Evolutionary conservation across 1,140 invertebrate species (phyloP).

Genomic region (Neodiprion fabricii): DNA sequence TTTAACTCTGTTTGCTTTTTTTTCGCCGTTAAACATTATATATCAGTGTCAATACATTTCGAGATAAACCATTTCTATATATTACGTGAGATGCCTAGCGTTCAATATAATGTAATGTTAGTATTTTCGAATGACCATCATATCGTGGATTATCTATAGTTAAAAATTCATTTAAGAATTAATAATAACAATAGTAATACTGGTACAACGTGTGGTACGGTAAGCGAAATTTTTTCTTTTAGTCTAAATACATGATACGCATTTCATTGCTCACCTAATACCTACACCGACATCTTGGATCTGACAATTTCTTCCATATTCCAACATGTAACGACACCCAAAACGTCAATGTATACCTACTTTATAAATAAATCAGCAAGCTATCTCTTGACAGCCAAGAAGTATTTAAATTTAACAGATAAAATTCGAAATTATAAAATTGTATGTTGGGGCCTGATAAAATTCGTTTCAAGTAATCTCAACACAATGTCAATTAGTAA

Average conservation of each 20-base stretch:
- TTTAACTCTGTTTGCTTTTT: not conserved
- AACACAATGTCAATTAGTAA: no score
- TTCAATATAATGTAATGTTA: not conserved
- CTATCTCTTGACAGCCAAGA: no score
- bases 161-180: constrained; percentile 15
- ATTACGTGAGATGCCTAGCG: not conserved
- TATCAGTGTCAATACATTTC: not conserved
- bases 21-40: not conserved
- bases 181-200: constrained; percentile 56
- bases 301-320: not conserved
- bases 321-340: not conserved
- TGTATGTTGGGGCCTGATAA: not conserved
- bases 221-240: constrained; percentile 39
- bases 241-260: constrained; percentile 29
- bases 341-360: not conserved
- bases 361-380: not conserved
- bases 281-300: constrained; percentile 2
- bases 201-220: constrained; percentile 58
- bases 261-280: constrained; percentile 33
- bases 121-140: constrained; percentile 1
- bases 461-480: not conserved
- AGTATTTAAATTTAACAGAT: not conserved
- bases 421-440: not conserved
- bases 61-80: no score
- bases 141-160: not conserved